Conservation (phyloP, 2,888 invertebrate genomes). For the Chironomus tentans region DNA sequence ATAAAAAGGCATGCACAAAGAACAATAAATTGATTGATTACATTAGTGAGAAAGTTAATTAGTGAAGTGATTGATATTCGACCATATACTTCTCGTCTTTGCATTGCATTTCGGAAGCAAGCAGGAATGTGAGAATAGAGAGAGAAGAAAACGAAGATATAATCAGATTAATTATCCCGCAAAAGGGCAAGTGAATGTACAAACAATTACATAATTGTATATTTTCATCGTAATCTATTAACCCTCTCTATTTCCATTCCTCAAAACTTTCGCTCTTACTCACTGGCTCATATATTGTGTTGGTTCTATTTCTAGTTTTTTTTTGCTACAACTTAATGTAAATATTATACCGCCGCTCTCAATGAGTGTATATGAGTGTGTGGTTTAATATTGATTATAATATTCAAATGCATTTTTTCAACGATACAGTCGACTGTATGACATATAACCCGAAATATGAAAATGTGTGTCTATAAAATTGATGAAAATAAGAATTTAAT, state of each 20-base stretch:
- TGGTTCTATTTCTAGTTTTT: too few species aligned
- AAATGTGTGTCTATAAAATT: not conserved
- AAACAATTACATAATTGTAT: not conserved
- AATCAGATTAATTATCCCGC: slow-evolving; percentile 11
- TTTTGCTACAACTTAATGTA: too few species aligned
- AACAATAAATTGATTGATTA: slow-evolving; percentile 19
- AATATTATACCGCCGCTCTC: too few species aligned
- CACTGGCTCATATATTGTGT: too few species aligned
- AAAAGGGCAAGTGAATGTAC: not conserved
- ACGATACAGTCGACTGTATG: too few species aligned
- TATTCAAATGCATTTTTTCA: too few species aligned
- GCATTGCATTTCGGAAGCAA: slow-evolving; percentile 55
- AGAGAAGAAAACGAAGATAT: not conserved
- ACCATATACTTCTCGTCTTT: slow-evolving; percentile 83
- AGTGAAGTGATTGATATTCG: slow-evolving; percentile 37
- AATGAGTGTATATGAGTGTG: too few species aligned
- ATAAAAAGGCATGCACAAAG: not conserved
- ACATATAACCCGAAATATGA: too few species aligned
- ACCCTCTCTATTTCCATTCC: not conserved
- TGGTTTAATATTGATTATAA: too few species aligned
- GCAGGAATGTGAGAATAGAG: not conserved
- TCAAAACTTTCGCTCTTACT: too few species aligned
- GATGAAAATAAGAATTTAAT: not conserved
- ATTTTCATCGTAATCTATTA: not conserved
- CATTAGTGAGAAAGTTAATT: slow-evolving; percentile 20